A percentile compares a stretch with the other conserved stretches of the same genome.
phyloP scores from a whole-genome alignment of 2,797 vertebrate genomes.

The Anisognathus igniventris region DNA sequence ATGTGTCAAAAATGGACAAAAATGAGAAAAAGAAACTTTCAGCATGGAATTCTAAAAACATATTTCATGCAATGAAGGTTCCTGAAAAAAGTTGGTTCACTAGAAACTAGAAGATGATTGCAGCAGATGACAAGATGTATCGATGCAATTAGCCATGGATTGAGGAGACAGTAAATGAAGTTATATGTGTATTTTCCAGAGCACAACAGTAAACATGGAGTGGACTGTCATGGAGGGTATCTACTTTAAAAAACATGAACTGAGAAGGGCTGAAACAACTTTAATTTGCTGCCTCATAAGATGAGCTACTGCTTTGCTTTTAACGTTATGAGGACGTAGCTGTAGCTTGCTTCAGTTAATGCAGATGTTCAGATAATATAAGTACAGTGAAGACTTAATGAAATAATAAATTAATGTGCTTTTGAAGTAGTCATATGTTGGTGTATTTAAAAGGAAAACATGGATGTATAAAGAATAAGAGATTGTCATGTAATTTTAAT shows the following conservation, averaged over 20 bases:
- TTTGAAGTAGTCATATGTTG: not conserved
- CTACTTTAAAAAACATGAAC: not conserved
- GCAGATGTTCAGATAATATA: not conserved
- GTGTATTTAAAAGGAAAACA: not conserved
- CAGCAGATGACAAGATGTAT: not conserved
- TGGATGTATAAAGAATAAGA: not conserved
- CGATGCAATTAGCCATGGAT: not conserved
- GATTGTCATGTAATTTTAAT: not conserved
- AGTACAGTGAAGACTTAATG: not conserved
- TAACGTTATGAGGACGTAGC: not conserved
- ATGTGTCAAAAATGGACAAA: not conserved
- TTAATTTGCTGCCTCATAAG: not conserved
- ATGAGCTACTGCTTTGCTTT: not conserved
- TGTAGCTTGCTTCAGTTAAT: not conserved
- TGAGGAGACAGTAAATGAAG: not conserved
- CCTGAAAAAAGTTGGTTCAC: not conserved
- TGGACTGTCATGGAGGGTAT: not conserved
- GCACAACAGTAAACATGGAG: not conserved
- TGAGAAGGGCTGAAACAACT: not conserved
- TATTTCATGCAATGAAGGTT: not conserved
- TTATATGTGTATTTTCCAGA: not conserved
- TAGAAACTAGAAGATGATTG: not conserved
- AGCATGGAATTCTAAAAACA: not conserved
- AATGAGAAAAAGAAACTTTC: not conserved
- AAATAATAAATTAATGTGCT: not conserved